Evolutionary conservation across 2,113 vertebrate species (phyloP), one percentile per base, ranked within the genome.

Genomic region (Platichthys stellatus): DNA sequence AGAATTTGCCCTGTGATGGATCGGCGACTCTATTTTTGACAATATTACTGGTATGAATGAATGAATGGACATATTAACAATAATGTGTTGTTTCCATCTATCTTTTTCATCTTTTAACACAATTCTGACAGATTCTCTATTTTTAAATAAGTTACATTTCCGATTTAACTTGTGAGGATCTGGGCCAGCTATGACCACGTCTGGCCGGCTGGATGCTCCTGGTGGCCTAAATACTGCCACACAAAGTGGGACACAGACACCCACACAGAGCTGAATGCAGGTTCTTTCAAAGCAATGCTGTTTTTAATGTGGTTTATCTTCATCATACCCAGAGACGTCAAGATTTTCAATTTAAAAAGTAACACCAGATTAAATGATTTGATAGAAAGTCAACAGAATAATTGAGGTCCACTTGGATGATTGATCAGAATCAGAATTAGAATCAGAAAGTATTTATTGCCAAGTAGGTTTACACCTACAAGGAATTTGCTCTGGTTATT

Each of bases 161-260:
- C 15, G 43, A 26, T 60, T 26, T 54, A 3, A 62, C 31, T 24
- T 38, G 38, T 54, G 17, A 11, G 6, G 59, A 43, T 66, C 63
- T 66, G 69, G 69, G 62, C 10, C 67, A 40, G 68, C 15, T 38
- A 40, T 49, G 69, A 4, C 45, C 7, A 35, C 9, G 20, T 62
- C 28, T 60, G 67, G 24, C 20, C 58, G 10, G 61, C 26, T 24
- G 26, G 43, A 38, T 53, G 54, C 59, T 65, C 61, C 43, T 58
- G 23, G 59, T 53, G 64, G 28, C 28, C 76, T 59, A 40, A 65
- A 65, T 49, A 53, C 61, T 60, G 26, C 71, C 14, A 38, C 15
- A 9, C 10, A 45, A 78, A 66, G 62, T 72, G 56, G 76, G 76
- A 60, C 76, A 78, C 69, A 40, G 40, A 60, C 2, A 45, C 2